These are phyloP conservation scores for Mirounga angustirostris DNA, from an alignment of 2,113 vertebrate genomes.

Conservation along the genomic window DNA sequence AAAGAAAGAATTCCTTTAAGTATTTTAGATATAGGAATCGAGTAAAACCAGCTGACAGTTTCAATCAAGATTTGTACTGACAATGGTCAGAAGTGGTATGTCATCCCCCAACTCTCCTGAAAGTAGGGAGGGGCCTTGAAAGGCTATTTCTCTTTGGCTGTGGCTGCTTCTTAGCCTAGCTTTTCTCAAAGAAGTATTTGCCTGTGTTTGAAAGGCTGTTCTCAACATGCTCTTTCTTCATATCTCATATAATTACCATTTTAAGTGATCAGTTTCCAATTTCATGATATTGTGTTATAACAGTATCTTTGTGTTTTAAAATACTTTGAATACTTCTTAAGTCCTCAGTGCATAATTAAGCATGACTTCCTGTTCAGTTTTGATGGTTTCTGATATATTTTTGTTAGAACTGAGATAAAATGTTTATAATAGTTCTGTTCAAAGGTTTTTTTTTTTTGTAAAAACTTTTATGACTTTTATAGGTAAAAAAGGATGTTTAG, in stretches of 20 bases:
- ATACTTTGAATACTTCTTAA: not conserved
- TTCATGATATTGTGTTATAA: not conserved
- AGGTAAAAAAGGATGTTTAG: not conserved
- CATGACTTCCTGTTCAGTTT: not conserved
- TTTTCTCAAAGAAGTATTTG: not conserved
- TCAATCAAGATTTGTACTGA: not conserved
- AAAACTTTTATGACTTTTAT: not conserved
- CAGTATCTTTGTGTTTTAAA: not conserved
- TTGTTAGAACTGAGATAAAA: not conserved
- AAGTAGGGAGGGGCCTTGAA: not conserved
- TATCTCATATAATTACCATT: not conserved
- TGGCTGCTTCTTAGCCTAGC: not conserved
- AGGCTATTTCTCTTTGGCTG: not conserved
- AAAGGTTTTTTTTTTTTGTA: not conserved
- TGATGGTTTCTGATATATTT: not conserved
- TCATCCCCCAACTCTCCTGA: not conserved
- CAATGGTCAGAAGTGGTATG: not conserved
- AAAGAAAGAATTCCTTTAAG: not conserved
- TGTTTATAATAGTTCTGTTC: not conserved
- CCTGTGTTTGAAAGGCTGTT: not conserved
- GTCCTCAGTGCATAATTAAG: not conserved
- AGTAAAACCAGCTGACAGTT: not conserved
- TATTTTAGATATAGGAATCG: not conserved
- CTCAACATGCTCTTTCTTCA: not conserved
- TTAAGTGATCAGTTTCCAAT: not conserved